phyloP scores from a whole-genome alignment of 2,888 invertebrate genomes.

The Aphidius colemani region DNA sequence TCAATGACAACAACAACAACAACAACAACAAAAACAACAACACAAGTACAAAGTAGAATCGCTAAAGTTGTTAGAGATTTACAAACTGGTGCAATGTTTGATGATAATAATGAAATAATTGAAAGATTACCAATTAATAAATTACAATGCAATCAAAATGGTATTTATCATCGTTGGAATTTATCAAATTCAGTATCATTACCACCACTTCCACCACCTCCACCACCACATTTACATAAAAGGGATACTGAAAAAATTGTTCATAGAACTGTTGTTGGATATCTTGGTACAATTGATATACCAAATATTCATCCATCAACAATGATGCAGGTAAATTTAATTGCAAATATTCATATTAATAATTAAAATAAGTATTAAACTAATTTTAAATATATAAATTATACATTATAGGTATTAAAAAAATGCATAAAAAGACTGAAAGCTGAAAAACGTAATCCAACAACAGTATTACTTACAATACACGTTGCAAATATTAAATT shows the following conservation, averaged over 20 bases:
- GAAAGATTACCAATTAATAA: constrained; percentile 41
- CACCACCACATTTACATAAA: constrained; percentile 52
- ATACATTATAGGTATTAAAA: constrained; percentile 66
- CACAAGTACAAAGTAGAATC: constrained; percentile 58
- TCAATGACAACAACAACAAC: neutral
- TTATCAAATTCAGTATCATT: constrained; percentile 56
- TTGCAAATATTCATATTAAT: no score
- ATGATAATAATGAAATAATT: constrained; percentile 40
- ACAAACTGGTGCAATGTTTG: constrained; percentile 63
- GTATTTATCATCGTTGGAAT: constrained; percentile 57
- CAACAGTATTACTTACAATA: constrained; percentile 84
- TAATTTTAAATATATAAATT: no score
- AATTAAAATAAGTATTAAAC: no score
- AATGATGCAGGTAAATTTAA: constrained; percentile 64
- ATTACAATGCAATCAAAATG: constrained; percentile 47
- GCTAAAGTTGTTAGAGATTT: constrained; percentile 63
- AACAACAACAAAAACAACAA: constrained; percentile 19
- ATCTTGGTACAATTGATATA: constrained; percentile 95
- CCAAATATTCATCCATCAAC: constrained; percentile 79
- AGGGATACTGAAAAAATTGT: constrained; percentile 64
- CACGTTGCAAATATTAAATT: constrained; percentile 79
- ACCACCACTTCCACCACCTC: constrained; percentile 58
- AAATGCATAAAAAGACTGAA: constrained; percentile 87
- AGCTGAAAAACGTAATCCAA: constrained; percentile 85
- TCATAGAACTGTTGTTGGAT: constrained; percentile 87